phyloP scores from a whole-genome alignment of 2,113 vertebrate genomes.

The Aythya baeri region DNA sequence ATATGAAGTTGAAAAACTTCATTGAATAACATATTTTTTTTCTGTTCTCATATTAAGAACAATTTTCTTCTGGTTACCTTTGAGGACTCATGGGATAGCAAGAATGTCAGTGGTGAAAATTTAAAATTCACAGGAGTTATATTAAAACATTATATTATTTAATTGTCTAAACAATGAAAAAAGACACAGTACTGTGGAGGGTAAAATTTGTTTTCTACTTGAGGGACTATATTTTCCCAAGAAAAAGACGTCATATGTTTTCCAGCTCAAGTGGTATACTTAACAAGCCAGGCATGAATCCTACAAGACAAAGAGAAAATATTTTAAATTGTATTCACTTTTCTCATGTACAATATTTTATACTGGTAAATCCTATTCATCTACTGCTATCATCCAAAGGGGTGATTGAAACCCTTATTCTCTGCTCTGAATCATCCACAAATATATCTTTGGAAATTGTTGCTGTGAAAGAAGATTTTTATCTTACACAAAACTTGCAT shows the following conservation, averaged over 20 bases:
- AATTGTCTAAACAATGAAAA: constrained; percentile 28
- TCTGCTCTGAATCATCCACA: background rate
- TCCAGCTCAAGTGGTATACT: background rate
- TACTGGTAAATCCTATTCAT: background rate
- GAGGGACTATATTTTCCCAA: background rate
- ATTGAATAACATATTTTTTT: background rate
- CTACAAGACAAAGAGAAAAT: background rate
- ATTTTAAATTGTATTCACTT: background rate
- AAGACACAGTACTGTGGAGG: background rate
- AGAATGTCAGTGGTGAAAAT: background rate
- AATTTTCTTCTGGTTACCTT: constrained; percentile 38
- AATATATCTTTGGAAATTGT: background rate
- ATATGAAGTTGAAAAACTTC: background rate
- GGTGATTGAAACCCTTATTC: background rate
- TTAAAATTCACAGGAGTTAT: background rate
- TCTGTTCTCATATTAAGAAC: background rate
- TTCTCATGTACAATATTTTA: background rate
- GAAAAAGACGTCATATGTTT: background rate
- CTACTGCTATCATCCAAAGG: background rate
- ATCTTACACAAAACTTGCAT: background rate
- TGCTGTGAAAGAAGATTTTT: background rate
- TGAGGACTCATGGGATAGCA: background rate
- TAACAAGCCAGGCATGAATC: background rate
- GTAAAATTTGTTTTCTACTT: constrained; percentile 25
- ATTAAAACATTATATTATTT: constrained; percentile 1